These are phyloP conservation scores for Eudyptes chrysolophus DNA, from an alignment of 2,113 vertebrate genomes.

Conservation along the genomic window DNA sequence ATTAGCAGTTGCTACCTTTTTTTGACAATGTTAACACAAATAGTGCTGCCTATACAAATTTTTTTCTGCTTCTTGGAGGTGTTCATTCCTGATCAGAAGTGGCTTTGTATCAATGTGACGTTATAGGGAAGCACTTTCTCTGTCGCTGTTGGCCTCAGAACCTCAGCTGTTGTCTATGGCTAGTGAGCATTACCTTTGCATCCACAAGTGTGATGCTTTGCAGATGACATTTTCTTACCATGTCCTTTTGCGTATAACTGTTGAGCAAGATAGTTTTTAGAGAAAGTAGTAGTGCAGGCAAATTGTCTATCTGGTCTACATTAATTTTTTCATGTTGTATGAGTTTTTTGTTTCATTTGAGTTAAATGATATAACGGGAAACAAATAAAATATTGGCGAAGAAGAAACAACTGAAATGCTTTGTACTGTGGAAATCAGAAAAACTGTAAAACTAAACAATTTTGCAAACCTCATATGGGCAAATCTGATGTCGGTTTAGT, in stretches of 20 bases:
- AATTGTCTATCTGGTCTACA: neutral
- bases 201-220: neutral
- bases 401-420: neutral
- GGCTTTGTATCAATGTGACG: rapidly evolving
- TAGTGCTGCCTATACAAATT: neutral
- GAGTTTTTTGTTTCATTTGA: neutral
- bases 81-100: neutral
- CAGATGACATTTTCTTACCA: neutral
- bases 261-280: neutral
- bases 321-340: neutral
- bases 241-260: neutral
- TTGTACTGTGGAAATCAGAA: neutral
- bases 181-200: neutral
- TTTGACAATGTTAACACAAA: neutral
- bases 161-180: neutral
- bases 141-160: neutral
- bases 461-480: neutral
- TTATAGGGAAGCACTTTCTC: neutral
- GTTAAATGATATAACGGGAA: neutral
- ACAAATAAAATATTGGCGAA: neutral
- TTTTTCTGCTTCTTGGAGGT: neutral
- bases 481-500: neutral
- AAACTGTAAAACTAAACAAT: neutral
- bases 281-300: neutral
- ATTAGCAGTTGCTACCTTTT: neutral